A percentile compares a stretch with the other conserved stretches of the same genome.
Conservation (phyloP, 2,797 vertebrate species). For the Acropternis orthonyx region DNA sequence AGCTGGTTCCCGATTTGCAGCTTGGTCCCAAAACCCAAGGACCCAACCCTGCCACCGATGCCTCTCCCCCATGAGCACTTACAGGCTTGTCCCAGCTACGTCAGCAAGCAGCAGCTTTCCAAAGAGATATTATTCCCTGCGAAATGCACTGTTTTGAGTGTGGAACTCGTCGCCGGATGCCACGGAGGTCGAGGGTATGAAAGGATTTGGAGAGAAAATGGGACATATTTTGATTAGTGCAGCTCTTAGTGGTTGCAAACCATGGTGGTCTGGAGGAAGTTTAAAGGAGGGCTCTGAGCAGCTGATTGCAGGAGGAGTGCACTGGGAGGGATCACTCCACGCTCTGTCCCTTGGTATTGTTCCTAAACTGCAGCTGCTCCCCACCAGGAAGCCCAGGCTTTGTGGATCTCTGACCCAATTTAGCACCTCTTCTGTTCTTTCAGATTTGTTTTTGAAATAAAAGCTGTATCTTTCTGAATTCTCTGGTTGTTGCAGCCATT, state of each 20-base stretch:
- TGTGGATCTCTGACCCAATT: background rate
- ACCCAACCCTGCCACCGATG: rapidly evolving
- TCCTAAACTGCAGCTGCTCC: background rate
- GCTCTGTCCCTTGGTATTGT: background rate
- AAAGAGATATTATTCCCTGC: background rate
- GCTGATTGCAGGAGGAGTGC: background rate
- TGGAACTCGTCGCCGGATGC: background rate
- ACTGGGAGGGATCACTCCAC: background rate
- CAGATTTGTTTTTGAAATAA: constrained; percentile 24
- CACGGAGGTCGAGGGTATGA: background rate
- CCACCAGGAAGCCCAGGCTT: background rate
- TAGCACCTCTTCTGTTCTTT: background rate
- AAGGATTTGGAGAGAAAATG: background rate
- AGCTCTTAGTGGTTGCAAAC: background rate
- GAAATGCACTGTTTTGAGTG: background rate
- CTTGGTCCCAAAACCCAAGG: background rate
- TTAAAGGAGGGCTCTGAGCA: background rate
- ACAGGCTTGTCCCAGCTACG: background rate
- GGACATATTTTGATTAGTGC: background rate
- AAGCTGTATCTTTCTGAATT: background rate
- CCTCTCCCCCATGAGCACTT: background rate
- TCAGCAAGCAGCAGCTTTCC: constrained; percentile 16
- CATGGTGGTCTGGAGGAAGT: background rate
- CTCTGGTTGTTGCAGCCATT: background rate
- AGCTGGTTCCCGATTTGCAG: background rate